A percentile compares a stretch with the other conserved stretches of the same genome.
Conservation (phyloP, 2,797 vertebrate genomes). For the Borostomias antarcticus region DNA sequence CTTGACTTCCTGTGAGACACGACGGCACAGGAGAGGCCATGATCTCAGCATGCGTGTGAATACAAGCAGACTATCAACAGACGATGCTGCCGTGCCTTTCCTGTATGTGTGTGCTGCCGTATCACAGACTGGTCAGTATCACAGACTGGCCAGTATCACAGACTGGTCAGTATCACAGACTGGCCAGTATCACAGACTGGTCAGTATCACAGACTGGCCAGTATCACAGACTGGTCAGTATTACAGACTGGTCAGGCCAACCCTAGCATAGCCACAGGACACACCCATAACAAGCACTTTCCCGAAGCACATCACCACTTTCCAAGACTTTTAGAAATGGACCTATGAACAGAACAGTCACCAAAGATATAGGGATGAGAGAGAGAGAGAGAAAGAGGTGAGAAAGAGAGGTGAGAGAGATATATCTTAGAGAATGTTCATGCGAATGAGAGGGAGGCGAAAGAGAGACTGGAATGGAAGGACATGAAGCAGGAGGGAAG, state of each 20-base stretch:
- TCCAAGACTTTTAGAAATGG: not conserved
- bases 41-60: not conserved
- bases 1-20: slow-evolving; percentile 45
- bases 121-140: too few relatives aligned
- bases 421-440: not conserved
- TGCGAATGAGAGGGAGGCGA: slow-evolving; percentile 18
- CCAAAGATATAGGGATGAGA: not conserved
- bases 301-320: not conserved
- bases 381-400: not conserved
- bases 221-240: too few relatives aligned
- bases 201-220: too few relatives aligned
- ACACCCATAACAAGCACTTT: not conserved
- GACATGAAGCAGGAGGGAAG: slow-evolving; percentile 23
- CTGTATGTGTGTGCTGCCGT: not conserved
- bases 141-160: too few relatives aligned
- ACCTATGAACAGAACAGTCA: not conserved
- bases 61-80: not conserved
- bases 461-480: slow-evolving; percentile 43
- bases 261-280: not conserved
- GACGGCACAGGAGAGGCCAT: not conserved
- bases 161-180: too few relatives aligned
- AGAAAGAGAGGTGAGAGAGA: slow-evolving; percentile 15
- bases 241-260: too few relatives aligned
- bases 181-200: too few relatives aligned
- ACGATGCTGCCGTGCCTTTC: not conserved